phyloP scores from a whole-genome alignment of 92 coral and sea anemone species.

The Siderastrea siderea region DNA sequence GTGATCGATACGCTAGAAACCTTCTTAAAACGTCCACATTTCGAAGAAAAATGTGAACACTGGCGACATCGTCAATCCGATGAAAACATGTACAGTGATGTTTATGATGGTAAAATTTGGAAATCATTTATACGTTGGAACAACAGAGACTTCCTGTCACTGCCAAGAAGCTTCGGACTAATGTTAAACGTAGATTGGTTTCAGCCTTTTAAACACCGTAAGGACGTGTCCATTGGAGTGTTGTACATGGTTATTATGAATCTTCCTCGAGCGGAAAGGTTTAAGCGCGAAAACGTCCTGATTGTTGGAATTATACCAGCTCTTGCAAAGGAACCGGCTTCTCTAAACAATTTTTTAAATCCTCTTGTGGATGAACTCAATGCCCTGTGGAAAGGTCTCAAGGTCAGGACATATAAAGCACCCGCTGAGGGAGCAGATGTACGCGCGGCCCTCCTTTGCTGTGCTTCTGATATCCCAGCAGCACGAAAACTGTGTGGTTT shows the following conservation, averaged over 20 bases:
- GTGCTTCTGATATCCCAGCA: slow-evolving; percentile 76
- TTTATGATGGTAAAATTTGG: slow-evolving; percentile 69
- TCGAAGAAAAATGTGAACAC: slow-evolving; percentile 29
- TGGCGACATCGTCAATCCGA: slow-evolving; percentile 38
- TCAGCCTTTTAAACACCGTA: slow-evolving; percentile 11
- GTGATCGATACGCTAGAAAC: slow-evolving; percentile 35
- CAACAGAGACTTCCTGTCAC: slow-evolving; percentile 5
- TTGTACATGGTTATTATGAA: slow-evolving; percentile 24
- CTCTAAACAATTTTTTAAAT: slow-evolving; percentile 48
- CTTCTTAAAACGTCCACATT: slow-evolving; percentile 44
- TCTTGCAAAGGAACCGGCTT: slow-evolving; percentile 51
- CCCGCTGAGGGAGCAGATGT: slow-evolving; percentile 24
- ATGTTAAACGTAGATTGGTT: slow-evolving; percentile 9
- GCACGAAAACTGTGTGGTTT: slow-evolving; percentile 81
- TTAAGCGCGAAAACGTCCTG: slow-evolving; percentile 26
- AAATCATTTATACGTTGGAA: slow-evolving; percentile 24
- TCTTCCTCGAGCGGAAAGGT: slow-evolving; percentile 25
- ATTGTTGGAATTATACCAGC: slow-evolving; percentile 72
- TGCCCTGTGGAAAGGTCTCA: slow-evolving; percentile 65
- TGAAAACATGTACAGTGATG: slow-evolving; percentile 26
- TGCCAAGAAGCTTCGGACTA: slow-evolving; percentile 37
- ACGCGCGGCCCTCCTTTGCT: slow-evolving; percentile 69
- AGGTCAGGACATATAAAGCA: slow-evolving; percentile 8
- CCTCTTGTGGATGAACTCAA: slow-evolving; percentile 67
- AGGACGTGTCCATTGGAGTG: slow-evolving; percentile 15